Evolutionary conservation across 2,888 invertebrate species (phyloP), one percentile per base, ranked within the genome.

Genomic region (Gisinianus flammeolus): DNA sequence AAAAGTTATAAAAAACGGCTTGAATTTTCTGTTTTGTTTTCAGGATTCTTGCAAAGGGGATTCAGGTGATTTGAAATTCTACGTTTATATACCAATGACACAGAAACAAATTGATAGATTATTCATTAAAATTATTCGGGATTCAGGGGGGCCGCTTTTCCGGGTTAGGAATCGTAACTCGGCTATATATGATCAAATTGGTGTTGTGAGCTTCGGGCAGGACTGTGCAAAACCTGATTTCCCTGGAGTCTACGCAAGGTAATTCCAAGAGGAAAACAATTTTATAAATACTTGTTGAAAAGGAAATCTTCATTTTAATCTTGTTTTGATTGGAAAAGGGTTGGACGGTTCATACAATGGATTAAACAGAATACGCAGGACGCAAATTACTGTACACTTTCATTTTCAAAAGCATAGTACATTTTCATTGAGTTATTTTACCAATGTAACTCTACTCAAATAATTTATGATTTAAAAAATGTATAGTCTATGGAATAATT

Each of bases 361-460:
- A 81, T 83, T n/a, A 81, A 81, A 64, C 80, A 79, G 22, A 81
- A 79, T 30, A 79, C 83, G 16, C 71, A 79, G 62, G 79, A 76
- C 69, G 81, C 81, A 12, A 77, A 22, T 30, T 83, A 80, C 67
- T 83, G 83, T 66, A 69, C 77, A 58, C 77, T 76, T 19, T 72
- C 82, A 2, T 82, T 82, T 78, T 66, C 54, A 4, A 56, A 72
- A 12, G 6, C 24, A 12, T 8, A 58, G 58, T 6, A 58, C 24
- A 22, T 12, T 12, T 58, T 58, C 44, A 6, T 44, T 44, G 44
- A 44, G 16, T 10, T 10, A 44, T 44, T 16, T 16, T 44, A 6
- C 6, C 44, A 10, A 16, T 44, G 8, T 44, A 10, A 10, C 44
- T 44, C 6, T 16, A 44, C 16, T 6, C 16, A 44, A 10, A 16